phyloP scores from a whole-genome alignment of 2,113 vertebrate species.

The Ceyx margarethae region DNA sequence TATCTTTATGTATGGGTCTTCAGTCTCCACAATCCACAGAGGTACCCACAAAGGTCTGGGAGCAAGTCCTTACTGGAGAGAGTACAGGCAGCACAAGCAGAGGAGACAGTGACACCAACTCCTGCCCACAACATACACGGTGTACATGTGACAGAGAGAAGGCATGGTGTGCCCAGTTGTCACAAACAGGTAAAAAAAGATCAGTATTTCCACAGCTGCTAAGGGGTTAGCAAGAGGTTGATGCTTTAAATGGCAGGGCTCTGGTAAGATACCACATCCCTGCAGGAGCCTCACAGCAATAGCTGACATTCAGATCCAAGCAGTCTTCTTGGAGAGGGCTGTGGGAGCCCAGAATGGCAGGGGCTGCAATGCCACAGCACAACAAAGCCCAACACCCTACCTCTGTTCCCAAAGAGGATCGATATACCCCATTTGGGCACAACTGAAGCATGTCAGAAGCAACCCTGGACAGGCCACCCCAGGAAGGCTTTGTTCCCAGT shows the following conservation, averaged over 20 bases:
- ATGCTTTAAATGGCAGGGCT: slow-evolving; percentile 23
- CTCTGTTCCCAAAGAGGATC: neutral
- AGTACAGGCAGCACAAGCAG: fast-evolving
- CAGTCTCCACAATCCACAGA: neutral
- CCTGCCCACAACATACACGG: fast-evolving
- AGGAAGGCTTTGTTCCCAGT: neutral
- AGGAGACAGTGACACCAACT: neutral
- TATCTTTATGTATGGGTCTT: neutral
- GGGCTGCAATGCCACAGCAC: neutral
- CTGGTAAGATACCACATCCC: neutral
- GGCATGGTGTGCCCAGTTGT: neutral
- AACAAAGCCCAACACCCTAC: neutral
- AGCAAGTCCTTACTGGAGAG: neutral
- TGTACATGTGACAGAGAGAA: neutral
- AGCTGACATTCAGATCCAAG: slow-evolving; percentile 39
- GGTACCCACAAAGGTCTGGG: neutral
- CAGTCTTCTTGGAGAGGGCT: neutral
- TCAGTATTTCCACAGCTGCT: neutral
- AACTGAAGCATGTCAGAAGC: neutral
- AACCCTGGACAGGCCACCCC: neutral
- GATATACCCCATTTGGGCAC: neutral
- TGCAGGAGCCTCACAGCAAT: slow-evolving; percentile 30
- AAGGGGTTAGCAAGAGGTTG: slow-evolving; percentile 9
- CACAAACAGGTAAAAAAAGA: neutral
- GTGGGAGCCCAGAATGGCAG: neutral